Evolutionary conservation across 2,797 vertebrate species (phyloP), one percentile per base, ranked within the genome.

Genomic region (Danio aesculapii): DNA sequence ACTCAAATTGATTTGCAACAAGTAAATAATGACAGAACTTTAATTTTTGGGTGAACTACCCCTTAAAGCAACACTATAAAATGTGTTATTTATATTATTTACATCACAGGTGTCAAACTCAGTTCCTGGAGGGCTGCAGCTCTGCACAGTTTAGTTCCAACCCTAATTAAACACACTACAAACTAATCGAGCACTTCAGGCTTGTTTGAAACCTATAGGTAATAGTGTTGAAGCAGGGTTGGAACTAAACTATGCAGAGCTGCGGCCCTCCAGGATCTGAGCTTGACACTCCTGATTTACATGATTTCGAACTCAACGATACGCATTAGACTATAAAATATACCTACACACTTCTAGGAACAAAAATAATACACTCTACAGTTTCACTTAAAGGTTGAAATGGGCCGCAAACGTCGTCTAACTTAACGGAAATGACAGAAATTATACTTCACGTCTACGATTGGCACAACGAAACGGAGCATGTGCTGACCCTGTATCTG

Each of bases 71-170:
- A 77, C 53, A 82, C 79, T 72, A 73, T 63, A 30, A 63, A 49
- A 70, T 79, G 11, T 61, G 53, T 41, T 44, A 80, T 72, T 80
- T 62, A 73, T 73, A 30, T 79, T 19, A 77, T 67, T 80, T 72
- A 30, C 30, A 30, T 30, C 30, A 30, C 30, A 30, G 30, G 30
- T 30, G 1, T 30, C 30, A 30, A 30, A 30, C 30, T 3, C 30
- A 30, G 30, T 3, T 30, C 30, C 30, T 30, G 3, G 30, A 30
- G 30, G 30, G 30, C 30, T 3, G 30, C 30, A 30, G 30, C 30
- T 30, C 30, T 30, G 30, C 30, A 30, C 30, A 30, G 30, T 3
- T 30, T 30, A 30, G 30, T 30, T 30, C 30, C 30, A 30, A 30
- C 30, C 30, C 30, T 30, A 30, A 30, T 30, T 30, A 30, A 30